A percentile compares a stretch with the other conserved stretches of the same genome.
Conservation (phyloP, 2,797 vertebrate species). For the Natrix natrix region DNA sequence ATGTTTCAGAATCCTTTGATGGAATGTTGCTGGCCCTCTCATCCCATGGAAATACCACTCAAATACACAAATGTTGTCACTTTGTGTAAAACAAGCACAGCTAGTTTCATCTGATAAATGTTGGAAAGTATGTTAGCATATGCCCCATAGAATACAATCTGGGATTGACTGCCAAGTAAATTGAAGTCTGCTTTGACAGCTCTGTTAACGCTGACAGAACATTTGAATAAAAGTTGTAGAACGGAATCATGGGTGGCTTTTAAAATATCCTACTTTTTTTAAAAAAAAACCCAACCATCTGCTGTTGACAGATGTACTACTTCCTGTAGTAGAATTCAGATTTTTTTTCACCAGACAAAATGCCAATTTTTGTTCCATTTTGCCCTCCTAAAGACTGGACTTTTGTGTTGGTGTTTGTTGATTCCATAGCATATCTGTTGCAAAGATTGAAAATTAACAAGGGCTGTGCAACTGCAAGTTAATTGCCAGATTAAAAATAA, state of each 20-base stretch:
- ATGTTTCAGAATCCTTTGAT: neutral
- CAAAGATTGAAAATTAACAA: neutral
- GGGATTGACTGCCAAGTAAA: conserved; percentile 48
- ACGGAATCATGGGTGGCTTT: conserved; percentile 72
- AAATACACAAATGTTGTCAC: neutral
- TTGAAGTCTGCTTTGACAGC: conserved; percentile 63
- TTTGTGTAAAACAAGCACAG: neutral
- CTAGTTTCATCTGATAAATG: neutral
- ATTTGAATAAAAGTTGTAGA: conserved; percentile 69
- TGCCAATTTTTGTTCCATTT: conserved; percentile 7
- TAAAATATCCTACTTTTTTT: conserved; percentile 70
- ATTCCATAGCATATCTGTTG: neutral
- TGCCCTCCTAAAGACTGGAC: conserved; percentile 29
- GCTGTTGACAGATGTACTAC: conserved; percentile 74
- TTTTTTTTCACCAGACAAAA: conserved; percentile 52
- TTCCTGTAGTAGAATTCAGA: conserved; percentile 63
- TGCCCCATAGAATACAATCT: conserved; percentile 11
- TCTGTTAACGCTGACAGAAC: conserved; percentile 68
- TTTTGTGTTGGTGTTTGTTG: neutral
- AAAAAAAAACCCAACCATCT: conserved; percentile 66
- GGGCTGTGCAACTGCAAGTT: neutral
- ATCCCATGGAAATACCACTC: neutral
- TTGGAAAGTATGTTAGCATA: conserved; percentile 10
- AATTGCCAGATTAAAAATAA: neutral
- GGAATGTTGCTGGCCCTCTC: neutral